phyloP scores from a whole-genome alignment of 2,888 invertebrate species.

The Brachynemurus nebulosus region DNA sequence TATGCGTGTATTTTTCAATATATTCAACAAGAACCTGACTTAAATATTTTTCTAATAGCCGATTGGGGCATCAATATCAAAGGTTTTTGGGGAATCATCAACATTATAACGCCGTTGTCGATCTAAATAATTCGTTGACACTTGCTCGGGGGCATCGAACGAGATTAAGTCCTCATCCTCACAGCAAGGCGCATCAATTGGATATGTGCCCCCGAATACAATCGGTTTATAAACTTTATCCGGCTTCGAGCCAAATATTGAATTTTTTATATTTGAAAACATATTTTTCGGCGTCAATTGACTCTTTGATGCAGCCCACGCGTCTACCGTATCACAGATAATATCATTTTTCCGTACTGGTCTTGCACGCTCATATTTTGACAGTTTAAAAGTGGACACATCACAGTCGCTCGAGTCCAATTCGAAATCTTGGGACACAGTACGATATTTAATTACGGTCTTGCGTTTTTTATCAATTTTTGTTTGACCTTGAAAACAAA shows the following conservation, averaged over 20 bases:
- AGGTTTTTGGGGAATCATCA: slow-evolving; percentile 28
- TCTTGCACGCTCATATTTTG: slow-evolving; percentile 23
- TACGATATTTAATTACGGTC: slow-evolving; percentile 27
- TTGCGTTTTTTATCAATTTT: too few relatives aligned
- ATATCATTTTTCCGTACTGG: slow-evolving; percentile 34
- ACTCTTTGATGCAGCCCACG: slow-evolving; percentile 37
- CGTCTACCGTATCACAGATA: slow-evolving; percentile 47
- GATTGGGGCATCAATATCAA: slow-evolving; percentile 40
- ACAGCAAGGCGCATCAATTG: slow-evolving; percentile 57
- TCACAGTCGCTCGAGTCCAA: slow-evolving; percentile 18
- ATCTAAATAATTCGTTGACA: slow-evolving; percentile 18
- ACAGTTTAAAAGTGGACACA: slow-evolving; percentile 21
- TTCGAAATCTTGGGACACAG: slow-evolving; percentile 15
- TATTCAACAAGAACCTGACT: too few relatives aligned
- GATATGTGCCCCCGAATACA: slow-evolving; percentile 75
- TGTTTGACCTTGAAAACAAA: not conserved
- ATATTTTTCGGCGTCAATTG: slow-evolving; percentile 22
- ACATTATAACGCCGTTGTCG: slow-evolving; percentile 5
- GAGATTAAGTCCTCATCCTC: slow-evolving; percentile 21
- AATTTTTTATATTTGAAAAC: slow-evolving; percentile 25
- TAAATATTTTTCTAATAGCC: slow-evolving; percentile 14
- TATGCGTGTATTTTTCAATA: too few relatives aligned
- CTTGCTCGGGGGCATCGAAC: slow-evolving; percentile 11
- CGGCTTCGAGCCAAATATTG: slow-evolving; percentile 18
- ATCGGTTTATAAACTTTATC: slow-evolving; percentile 44